Evolutionary conservation across 2,797 vertebrate species (phyloP), one percentile per base, ranked within the genome.

Genomic region (Tragopan temminckii): DNA sequence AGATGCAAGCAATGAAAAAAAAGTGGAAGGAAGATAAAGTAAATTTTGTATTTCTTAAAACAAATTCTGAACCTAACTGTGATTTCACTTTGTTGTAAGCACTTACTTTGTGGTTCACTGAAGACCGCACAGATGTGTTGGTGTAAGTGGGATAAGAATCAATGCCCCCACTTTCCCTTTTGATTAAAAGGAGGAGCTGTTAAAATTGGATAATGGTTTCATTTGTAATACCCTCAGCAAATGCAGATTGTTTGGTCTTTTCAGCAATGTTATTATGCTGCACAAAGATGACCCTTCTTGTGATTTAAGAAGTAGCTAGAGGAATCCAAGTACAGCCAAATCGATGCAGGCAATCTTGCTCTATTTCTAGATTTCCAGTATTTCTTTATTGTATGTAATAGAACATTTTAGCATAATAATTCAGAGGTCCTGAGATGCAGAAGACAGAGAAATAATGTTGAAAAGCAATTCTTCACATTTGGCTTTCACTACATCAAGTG

Each of bases 391-490:
- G 84, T 68, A 80, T 14, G 63, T 53, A 94, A 95, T 78, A 79
- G 89, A 71, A 92, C 79, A 83, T 90, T 96, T 97, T 93, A 93
- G 89, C 94, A 94, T 87, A 94, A 97, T 80, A 95, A 93, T 69
- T 86, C 62, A 64, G 84, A 91, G 80, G 88, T 63, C 85, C 75
- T 91, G 82, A 90, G 91, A 93, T 88, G 88, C 14, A 76, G 91
- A 78, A 83, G 91, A 91, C 11, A 46, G 84, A 95, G 82, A 96
- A 96, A 95, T 94, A 95, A 96, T 62, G 89, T 85, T 95, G 95
- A 90, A 92, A 97, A 95, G 93, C 84, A 97, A 95, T 97, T 94
- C 93, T 94, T 97, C 96, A 96, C 72, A 78, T 97, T 95, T 85
- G 90, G 87, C 57, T 97, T 94, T 94, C 85, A 87, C 89, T 91